Evolutionary conservation across 1,140 invertebrate species (phyloP), one percentile per base, ranked within the genome.

Genomic region (Pogonus chalceus): DNA sequence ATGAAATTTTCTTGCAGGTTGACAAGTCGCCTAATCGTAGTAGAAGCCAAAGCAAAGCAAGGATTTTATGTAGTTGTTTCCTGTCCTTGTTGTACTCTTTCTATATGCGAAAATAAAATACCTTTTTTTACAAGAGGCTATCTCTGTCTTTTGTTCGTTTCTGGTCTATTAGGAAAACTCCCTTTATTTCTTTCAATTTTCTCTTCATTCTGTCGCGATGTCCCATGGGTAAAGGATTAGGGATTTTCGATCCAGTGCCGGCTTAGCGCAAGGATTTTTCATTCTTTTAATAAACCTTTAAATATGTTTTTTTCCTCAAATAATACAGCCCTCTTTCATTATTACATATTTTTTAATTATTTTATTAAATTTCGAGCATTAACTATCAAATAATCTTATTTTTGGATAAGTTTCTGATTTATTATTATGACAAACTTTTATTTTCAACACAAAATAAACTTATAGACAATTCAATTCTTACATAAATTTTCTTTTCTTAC

Each of bases 121-220:
- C 26, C 4, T 31, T 14, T 4, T 31, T 14, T 4, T 31, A 4
- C 26, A 7, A 4, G 26, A 7, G 4, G 26, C 37, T 16, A 31
- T 31, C 26, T 31, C 26, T 14, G 26, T 31, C 26, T 31, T 65
- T 63, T 60, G 60, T 59, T 55, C 55, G 58, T n/a, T n/a, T n/a
- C n/a, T n/a, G n/a, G 61, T 62, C 61, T 60, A 63, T 61, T 64
- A 64, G 59, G 56, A 57, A 57, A 58, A 56, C 57, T 59, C 58
- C 62, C 56, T 64, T 65, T 64, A 65, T 65, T 65, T 64, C 64
- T 56, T 65, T 64, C 64, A 65, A 65, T 65, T 65, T 65, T 65
- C 64, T 61, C 61, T 63, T 62, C 62, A 64, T 64, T 63, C 62
- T 57, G 53, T 57, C 58, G 54, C 59, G 62, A 50, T 54, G 55